These are phyloP conservation scores for Zeuzera pyrina DNA, from an alignment of 2,888 invertebrate species.

Conservation along the genomic window DNA sequence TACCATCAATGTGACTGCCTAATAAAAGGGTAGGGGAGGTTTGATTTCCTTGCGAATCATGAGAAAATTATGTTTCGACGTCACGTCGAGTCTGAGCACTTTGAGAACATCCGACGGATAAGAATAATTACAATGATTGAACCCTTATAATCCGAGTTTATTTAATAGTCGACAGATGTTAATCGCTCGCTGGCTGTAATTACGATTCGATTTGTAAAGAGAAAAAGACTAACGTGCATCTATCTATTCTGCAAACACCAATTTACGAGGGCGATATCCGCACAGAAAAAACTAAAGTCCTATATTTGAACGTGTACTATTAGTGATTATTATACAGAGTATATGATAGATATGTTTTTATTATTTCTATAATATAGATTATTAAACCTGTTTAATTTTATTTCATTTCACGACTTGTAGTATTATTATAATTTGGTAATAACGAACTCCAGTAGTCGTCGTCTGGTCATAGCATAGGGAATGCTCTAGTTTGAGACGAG, in stretches of 20 bases:
- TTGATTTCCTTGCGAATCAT: slow-evolving; percentile 68
- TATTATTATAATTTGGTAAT: too few relatives aligned
- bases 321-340: too few relatives aligned
- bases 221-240: slow-evolving; percentile 53
- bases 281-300: too few relatives aligned
- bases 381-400: too few relatives aligned
- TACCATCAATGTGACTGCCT: slow-evolving; percentile 55
- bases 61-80: slow-evolving; percentile 61
- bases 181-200: slow-evolving; percentile 65
- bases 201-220: slow-evolving; percentile 61
- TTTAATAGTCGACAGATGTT: slow-evolving; percentile 72
- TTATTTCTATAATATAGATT: too few relatives aligned
- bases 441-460: too few relatives aligned
- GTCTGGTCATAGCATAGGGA: too few relatives aligned
- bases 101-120: slow-evolving; percentile 70
- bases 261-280: slow-evolving; percentile 35
- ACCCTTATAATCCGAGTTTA: slow-evolving; percentile 68
- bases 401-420: too few relatives aligned
- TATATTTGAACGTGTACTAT: too few relatives aligned
- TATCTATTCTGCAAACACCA: slow-evolving; percentile 23
- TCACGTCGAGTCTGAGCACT: slow-evolving; percentile 42
- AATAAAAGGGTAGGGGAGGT: slow-evolving; percentile 59
- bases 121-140: slow-evolving; percentile 73
- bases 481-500: too few relatives aligned
- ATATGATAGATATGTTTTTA: too few relatives aligned